Conservation (phyloP, 2,797 vertebrate species). For the Molossus molossus region DNA sequence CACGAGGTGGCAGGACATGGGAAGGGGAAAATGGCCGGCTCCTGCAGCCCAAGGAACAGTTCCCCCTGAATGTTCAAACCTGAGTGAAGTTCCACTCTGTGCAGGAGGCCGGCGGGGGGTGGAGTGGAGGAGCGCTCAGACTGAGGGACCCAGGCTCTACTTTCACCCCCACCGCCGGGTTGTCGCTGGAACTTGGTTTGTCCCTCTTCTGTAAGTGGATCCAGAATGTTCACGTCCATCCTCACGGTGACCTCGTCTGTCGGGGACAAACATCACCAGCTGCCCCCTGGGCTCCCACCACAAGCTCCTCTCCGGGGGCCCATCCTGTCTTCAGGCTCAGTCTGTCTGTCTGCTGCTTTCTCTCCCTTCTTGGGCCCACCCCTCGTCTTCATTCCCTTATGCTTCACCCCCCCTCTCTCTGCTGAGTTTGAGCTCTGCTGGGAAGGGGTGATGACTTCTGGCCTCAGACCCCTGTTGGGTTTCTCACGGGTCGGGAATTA, state of each 20-base stretch:
- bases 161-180: background rate
- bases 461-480: background rate
- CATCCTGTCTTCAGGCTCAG: background rate
- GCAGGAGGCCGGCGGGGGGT: background rate
- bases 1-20: background rate
- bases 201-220: background rate
- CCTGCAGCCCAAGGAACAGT: background rate
- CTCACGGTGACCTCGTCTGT: background rate
- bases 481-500: conserved; percentile 82
- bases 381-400: background rate
- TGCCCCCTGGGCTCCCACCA: background rate
- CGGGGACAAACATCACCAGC: background rate
- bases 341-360: background rate
- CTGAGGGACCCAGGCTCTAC: background rate
- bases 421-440: background rate
- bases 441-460: background rate
- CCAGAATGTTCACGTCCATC: background rate
- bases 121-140: too few relatives aligned
- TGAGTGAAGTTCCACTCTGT: background rate
- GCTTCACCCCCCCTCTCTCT: background rate
- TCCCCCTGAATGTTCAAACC: background rate
- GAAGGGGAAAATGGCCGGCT: background rate
- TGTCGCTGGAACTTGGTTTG: background rate
- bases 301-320: background rate
- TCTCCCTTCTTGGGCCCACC: background rate